Evolutionary conservation across 1,140 invertebrate species (phyloP).

Genomic region (Sycobia sp.): DNA sequence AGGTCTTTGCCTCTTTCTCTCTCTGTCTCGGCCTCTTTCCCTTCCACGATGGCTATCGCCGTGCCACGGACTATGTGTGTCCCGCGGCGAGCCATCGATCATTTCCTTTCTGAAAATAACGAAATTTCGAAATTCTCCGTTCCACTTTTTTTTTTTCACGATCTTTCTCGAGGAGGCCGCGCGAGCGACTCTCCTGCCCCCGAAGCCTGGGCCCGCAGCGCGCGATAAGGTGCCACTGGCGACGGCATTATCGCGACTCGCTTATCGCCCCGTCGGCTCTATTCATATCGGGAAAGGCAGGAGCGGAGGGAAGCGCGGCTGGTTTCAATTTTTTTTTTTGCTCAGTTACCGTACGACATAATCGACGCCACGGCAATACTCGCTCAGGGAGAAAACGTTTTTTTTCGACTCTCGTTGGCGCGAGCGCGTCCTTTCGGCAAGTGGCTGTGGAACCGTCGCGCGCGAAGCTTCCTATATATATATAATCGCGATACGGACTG

Average conservation of each 20-base stretch:
- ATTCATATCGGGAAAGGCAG: not conserved
- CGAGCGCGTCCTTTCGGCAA: not conserved
- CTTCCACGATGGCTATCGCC: slow-evolving; percentile 25
- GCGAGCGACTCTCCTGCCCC: not conserved
- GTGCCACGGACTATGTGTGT: slow-evolving; percentile 15
- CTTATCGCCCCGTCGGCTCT: not conserved
- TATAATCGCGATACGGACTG: not conserved
- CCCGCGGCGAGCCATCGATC: slow-evolving; percentile 24
- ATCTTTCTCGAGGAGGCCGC: no score
- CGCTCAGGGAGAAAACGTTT: no score
- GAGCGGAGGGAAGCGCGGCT: no score
- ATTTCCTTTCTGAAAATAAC: slow-evolving; percentile 24
- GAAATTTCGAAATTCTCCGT: not conserved
- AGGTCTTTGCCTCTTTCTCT: not conserved
- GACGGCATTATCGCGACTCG: not conserved
- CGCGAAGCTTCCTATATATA: not conserved
- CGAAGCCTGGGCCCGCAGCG: not conserved
- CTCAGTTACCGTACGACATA: not conserved
- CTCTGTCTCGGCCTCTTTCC: slow-evolving; percentile 20
- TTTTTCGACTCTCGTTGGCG: not conserved
- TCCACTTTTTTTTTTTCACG: not conserved
- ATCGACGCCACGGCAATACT: not conserved
- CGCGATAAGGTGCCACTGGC: slow-evolving; percentile 9
- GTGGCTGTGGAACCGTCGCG: no score
- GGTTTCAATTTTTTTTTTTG: not conserved